Conservation (phyloP, 2,113 vertebrate genomes). For the Vicugna pacos region DNA sequence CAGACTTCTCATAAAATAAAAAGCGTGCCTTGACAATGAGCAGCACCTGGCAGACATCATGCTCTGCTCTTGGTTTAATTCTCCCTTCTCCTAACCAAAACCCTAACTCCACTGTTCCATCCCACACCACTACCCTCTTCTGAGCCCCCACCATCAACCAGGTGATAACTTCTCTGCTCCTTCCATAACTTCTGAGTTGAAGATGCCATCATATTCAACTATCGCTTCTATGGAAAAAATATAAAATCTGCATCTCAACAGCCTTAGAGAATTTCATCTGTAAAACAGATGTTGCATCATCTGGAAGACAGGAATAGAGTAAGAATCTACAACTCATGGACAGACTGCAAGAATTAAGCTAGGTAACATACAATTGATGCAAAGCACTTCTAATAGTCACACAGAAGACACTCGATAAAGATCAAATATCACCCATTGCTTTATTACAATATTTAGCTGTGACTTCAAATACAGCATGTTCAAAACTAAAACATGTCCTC, state of each 20-base stretch:
- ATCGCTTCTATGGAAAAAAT: neutral
- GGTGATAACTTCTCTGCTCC: neutral
- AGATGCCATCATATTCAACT: neutral
- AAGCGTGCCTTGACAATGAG: constrained; percentile 7
- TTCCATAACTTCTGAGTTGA: neutral
- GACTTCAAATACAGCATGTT: neutral
- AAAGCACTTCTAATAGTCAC: neutral
- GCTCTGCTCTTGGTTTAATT: neutral
- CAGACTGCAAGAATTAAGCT: neutral
- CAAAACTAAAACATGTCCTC: constrained; percentile 7
- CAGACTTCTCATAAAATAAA: neutral
- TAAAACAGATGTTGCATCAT: neutral
- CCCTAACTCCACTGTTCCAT: neutral
- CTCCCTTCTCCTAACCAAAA: neutral
- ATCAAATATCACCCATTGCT: neutral
- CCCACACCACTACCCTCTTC: neutral
- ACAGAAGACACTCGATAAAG: neutral
- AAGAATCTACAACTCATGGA: neutral
- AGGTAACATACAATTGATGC: neutral
- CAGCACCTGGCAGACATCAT: neutral
- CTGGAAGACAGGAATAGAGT: neutral
- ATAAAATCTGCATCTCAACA: neutral
- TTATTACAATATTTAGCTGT: neutral
- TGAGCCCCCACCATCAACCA: neutral
- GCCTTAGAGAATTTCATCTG: constrained; percentile 6